Base-by-base conservation (phyloP, 2,797 vertebrate species). In the Gymnothorax javanicus region DNA sequence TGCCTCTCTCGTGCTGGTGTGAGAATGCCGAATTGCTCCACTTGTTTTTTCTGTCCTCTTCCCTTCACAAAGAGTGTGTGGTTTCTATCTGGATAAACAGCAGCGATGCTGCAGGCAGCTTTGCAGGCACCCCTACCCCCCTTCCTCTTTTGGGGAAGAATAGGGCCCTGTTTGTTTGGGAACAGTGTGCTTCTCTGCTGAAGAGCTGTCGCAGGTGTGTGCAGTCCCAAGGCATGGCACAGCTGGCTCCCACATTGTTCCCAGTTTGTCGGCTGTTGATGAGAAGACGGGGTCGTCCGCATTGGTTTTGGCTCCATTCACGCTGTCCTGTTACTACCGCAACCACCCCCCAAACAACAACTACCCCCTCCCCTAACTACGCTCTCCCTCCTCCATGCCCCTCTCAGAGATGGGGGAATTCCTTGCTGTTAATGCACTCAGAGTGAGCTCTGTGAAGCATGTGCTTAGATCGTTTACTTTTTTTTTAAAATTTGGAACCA, bases 1-100 rank as follows among this genome's bases (percentile, higher is more conserved):
- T 92, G 91, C 23, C 82, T 89, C 77, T 87, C 84, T 25, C 64
- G 52, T 8, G 84, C 50, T 27, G 62, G 62, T 71, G 62, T 54
- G 23, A 71, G 23, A 71, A 73, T 1, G 43, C 9, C 20, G 13
- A 50, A 84, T 27, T 50, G 4, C 57, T 43, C 60, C 7, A 7
- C 60, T 43, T 84, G 83, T 64, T 84, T 59, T 60, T 84, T 67
- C 17, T 84, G 83, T 84, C 43, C 59, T 84, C 67, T 64, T 84
- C 27, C 20, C 15, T 83, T n/a, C 57, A n/a, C 2, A 75, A 33
- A 60, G 57, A 83, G 9, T 27, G n/a, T 27, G 82, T 17, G 82
- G 8, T 60, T 56, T 60, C 57, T 83, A 23, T 52, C 75, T 23
- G 20, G 52, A 79, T 79, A 79, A 56, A 79, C 75, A 79, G 75